These are phyloP conservation scores for Sebastes trivittatus DNA, from an alignment of 2,797 vertebrate genomes.

Conservation along the genomic window DNA sequence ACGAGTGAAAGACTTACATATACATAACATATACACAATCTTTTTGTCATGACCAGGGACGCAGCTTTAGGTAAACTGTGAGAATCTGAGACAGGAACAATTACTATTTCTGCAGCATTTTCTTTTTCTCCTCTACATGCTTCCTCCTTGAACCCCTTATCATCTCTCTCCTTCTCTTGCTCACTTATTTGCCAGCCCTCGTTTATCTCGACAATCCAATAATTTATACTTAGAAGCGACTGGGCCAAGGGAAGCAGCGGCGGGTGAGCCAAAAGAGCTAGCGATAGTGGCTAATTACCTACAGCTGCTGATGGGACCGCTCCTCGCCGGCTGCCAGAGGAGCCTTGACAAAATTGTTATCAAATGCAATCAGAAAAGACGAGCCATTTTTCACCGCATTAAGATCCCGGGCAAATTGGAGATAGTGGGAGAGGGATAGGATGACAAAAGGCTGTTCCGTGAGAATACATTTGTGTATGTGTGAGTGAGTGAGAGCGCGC, in stretches of 20 bases:
- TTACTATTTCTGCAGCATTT: not conserved
- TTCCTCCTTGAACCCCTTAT: constrained; percentile 29
- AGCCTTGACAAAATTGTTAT: constrained; percentile 85
- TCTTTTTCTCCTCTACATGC: not conserved
- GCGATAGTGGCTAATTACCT: constrained; percentile 88
- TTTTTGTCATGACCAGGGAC: constrained; percentile 17
- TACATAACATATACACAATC: not conserved
- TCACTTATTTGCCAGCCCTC: constrained; percentile 63
- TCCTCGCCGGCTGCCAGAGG: constrained; percentile 75
- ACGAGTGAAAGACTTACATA: constrained; percentile 2
- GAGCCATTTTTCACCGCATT: constrained; percentile 74
- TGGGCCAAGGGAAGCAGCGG: constrained; percentile 74
- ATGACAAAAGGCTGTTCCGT: constrained; percentile 21
- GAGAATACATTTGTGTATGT: constrained; percentile 10
- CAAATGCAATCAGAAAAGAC: constrained; percentile 82
- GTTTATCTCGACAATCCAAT: constrained; percentile 80
- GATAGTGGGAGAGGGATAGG: constrained; percentile 22
- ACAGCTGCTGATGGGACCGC: constrained; percentile 89
- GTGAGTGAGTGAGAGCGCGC: constrained; percentile 8
- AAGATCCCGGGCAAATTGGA: constrained; percentile 63
- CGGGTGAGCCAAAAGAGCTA: constrained; percentile 84
- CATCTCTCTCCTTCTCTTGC: constrained; percentile 38
- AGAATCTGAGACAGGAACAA: not conserved
- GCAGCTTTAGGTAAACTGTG: not conserved
- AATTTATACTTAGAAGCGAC: constrained; percentile 78